Evolutionary conservation across 1,140 invertebrate species (phyloP).

Genomic region (Agrilus planipennis): DNA sequence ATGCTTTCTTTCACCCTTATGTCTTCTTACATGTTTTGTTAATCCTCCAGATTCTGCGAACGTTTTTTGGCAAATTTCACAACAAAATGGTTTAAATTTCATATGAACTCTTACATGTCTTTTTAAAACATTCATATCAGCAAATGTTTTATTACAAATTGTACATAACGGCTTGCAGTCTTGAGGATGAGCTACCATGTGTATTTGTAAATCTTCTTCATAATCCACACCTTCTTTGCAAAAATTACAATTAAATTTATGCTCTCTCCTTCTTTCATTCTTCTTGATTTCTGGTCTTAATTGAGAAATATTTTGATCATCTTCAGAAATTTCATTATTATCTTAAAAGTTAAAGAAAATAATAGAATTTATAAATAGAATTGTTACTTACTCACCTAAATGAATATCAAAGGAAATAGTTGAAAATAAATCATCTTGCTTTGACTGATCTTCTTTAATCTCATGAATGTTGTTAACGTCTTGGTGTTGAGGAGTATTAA

Average conservation of each 20-base stretch:
- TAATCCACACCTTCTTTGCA: slow-evolving; percentile 8
- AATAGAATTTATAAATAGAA: neutral
- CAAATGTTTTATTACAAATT: slow-evolving; percentile 18
- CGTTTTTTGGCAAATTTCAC: slow-evolving; percentile 4
- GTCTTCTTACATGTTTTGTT: slow-evolving; percentile 32
- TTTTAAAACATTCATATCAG: slow-evolving; percentile 16
- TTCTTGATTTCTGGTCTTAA: neutral
- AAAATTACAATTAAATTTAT: slow-evolving; percentile 7
- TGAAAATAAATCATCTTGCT: slow-evolving; percentile 8
- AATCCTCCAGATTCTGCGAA: slow-evolving; percentile 29
- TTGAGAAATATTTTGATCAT: no score
- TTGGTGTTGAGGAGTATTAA: slow-evolving; percentile 3
- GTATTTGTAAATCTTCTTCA: slow-evolving; percentile 15
- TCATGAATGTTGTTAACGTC: slow-evolving; percentile 9
- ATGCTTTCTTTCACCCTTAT: slow-evolving; percentile 32
- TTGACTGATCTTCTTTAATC: slow-evolving; percentile 10
- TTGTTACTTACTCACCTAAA: neutral
- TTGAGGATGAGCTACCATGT: slow-evolving; percentile 16
- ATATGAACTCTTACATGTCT: slow-evolving; percentile 21
- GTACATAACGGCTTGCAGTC: slow-evolving; percentile 15
- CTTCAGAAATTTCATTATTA: no score
- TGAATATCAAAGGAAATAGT: neutral
- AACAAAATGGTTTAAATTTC: slow-evolving; percentile 17
- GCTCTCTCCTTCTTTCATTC: slow-evolving; percentile 1
- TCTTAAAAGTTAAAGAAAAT: neutral